A percentile compares a stretch with the other conserved stretches of the same genome.
Evolutionary conservation across 1,140 invertebrate species (phyloP).

Genomic region (Pseudomyrmex gracilis): DNA sequence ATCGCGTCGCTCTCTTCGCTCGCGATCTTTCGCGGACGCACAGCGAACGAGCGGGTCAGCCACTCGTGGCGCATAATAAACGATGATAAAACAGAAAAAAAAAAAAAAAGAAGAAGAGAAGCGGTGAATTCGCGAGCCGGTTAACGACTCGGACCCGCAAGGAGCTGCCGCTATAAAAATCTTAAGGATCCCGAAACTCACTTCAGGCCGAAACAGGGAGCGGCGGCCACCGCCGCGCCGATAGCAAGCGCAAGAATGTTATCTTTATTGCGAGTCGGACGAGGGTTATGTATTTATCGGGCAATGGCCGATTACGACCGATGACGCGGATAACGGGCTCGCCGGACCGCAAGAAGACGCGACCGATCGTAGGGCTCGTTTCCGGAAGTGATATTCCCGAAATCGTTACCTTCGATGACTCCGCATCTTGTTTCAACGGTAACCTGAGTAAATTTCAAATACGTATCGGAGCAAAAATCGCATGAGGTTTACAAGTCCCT

Average conservation of each 20-base stretch:
- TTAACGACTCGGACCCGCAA: conserved; percentile 72
- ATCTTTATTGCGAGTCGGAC: conserved; percentile 57
- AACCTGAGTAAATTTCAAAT: conserved; percentile 19
- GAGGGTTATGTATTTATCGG: conserved; percentile 50
- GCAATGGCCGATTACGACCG: conserved; percentile 48
- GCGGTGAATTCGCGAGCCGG: conserved; percentile 61
- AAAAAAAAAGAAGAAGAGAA: conserved; percentile 38
- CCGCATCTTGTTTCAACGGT: conserved; percentile 47
- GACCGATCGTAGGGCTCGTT: conserved; percentile 15
- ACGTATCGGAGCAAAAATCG: neutral
- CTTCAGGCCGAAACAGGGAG: conserved; percentile 54
- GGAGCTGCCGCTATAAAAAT: conserved; percentile 73
- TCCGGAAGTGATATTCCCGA: conserved; percentile 48
- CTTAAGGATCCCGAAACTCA: conserved; percentile 57
- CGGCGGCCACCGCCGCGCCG: conserved; percentile 19
- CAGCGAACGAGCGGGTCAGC: conserved; percentile 29
- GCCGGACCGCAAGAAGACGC: conserved; percentile 8
- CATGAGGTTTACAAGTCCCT: neutral
- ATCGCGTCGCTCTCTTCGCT: conserved; percentile 72
- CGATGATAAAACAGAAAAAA: conserved; percentile 58
- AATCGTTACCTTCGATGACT: conserved; percentile 54
- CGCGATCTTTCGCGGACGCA: conserved; percentile 55
- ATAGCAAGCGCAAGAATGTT: conserved; percentile 55
- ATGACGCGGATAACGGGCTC: conserved; percentile 50
- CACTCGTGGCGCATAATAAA: conserved; percentile 39